Percentiles rank a stretch among this genome's conserved stretches.
Evolutionary conservation across 1,140 invertebrate genomes (phyloP).

Genomic region (Nasonia longicornis): DNA sequence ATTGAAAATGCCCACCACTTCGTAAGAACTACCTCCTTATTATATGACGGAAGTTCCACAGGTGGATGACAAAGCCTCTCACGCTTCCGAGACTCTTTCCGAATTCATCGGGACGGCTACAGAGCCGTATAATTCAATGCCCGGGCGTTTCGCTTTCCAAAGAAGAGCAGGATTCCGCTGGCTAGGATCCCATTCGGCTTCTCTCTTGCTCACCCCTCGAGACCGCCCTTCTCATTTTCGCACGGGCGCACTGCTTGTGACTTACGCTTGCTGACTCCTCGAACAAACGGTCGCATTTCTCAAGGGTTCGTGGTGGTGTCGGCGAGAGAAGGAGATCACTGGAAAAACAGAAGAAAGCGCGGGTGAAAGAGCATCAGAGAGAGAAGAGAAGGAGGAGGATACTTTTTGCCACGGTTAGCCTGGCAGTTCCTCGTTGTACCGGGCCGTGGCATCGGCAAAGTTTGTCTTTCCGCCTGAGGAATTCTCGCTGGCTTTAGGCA

Average conservation of each 20-base stretch:
- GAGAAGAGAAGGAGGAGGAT: constrained; percentile 15
- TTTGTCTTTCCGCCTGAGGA: constrained; percentile 37
- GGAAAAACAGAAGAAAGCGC: constrained; percentile 19
- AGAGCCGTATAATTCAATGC: constrained; percentile 32
- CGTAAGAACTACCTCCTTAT: background rate
- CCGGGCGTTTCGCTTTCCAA: background rate
- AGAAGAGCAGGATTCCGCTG: background rate
- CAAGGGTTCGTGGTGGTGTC: background rate
- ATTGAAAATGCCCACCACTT: no score
- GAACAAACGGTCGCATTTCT: constrained; percentile 20
- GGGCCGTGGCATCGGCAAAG: constrained; percentile 21
- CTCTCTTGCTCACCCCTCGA: constrained; percentile 13
- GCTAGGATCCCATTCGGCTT: constrained; percentile 7
- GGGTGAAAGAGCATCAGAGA: background rate
- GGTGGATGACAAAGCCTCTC: constrained; percentile 12
- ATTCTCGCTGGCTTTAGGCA: constrained; percentile 35
- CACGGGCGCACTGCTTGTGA: background rate
- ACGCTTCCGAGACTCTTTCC: constrained; percentile 11
- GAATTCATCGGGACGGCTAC: constrained; percentile 18
- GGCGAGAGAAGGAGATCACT: background rate
- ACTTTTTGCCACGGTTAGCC: constrained; percentile 12
- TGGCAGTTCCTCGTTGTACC: constrained; percentile 9
- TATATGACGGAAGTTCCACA: constrained; percentile 10
- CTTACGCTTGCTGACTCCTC: constrained; percentile 11
- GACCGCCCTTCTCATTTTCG: constrained; percentile 30